phyloP scores from a whole-genome alignment of 2,888 invertebrate species.

The Phanerotoma sp. region DNA sequence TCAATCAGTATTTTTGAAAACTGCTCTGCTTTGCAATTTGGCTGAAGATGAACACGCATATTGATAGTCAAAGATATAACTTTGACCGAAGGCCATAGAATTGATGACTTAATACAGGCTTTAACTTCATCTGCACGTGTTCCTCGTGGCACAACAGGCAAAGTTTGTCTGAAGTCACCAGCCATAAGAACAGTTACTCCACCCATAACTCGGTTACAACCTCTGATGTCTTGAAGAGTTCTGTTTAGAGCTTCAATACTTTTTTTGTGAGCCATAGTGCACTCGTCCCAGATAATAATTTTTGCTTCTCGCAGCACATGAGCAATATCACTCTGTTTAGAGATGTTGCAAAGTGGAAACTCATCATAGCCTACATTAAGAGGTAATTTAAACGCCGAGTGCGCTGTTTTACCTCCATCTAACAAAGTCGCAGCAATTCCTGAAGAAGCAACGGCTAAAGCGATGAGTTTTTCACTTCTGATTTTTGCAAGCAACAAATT shows the following conservation, averaged over 20 bases:
- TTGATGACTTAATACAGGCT: too few relatives aligned
- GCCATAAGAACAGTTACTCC: too few relatives aligned
- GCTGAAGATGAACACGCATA: too few relatives aligned
- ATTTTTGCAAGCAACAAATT: neutral
- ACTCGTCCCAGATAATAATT: too few relatives aligned
- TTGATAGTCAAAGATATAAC: neutral
- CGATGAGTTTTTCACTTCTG: slow-evolving; percentile 37
- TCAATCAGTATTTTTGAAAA: neutral
- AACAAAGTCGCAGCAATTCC: slow-evolving; percentile 56
- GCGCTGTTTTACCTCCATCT: slow-evolving; percentile 49
- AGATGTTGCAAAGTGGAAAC: neutral
- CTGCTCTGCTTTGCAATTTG: neutral
- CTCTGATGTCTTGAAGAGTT: neutral
- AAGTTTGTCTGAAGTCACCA: neutral
- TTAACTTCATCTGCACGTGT: too few relatives aligned
- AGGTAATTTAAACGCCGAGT: slow-evolving; percentile 37
- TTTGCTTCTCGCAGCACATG: neutral
- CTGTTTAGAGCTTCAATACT: too few relatives aligned
- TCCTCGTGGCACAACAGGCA: too few relatives aligned
- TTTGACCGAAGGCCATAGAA: too few relatives aligned
- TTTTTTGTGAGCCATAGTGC: too few relatives aligned
- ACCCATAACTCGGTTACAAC: too few relatives aligned
- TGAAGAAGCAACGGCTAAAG: too few relatives aligned
- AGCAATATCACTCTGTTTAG: slow-evolving; percentile 16
- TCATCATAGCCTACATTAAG: neutral